These are phyloP conservation scores for Pseudopipra pipra DNA, from an alignment of 2,113 vertebrate genomes.

Conservation along the genomic window DNA sequence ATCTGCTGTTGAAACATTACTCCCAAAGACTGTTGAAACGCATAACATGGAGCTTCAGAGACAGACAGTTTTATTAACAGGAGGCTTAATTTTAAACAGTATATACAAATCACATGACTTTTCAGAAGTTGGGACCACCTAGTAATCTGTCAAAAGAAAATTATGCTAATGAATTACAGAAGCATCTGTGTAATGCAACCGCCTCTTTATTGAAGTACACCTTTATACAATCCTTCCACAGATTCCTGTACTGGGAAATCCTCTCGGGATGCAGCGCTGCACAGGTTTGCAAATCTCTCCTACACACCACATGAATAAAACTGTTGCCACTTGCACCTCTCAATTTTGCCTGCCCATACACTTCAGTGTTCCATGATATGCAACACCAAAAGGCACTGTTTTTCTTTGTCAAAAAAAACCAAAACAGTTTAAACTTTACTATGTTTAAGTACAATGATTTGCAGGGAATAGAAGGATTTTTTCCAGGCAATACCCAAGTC, in stretches of 20 bases:
- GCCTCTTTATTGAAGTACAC: slow-evolving; percentile 72
- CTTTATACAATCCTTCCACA: slow-evolving; percentile 70
- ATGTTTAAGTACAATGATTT: slow-evolving; percentile 73
- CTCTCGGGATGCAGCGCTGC: slow-evolving; percentile 59
- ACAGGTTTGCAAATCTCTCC: slow-evolving; percentile 68
- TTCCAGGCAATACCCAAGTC: slow-evolving; percentile 60
- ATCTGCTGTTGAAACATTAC: slow-evolving; percentile 70
- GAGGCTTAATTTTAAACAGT: slow-evolving; percentile 81
- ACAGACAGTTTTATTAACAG: slow-evolving; percentile 92
- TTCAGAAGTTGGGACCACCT: slow-evolving; percentile 73
- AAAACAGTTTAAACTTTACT: slow-evolving; percentile 39
- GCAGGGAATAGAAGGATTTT: slow-evolving; percentile 61
- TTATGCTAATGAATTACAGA: slow-evolving; percentile 71
- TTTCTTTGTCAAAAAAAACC: slow-evolving; percentile 23
- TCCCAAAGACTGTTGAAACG: slow-evolving; percentile 71
- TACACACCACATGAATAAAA: slow-evolving; percentile 72
- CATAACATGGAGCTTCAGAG: slow-evolving; percentile 75
- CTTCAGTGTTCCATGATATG: slow-evolving; percentile 72
- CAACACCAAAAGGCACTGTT: slow-evolving; percentile 74
- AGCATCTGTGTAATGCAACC: slow-evolving; percentile 69
- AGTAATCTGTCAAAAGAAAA: slow-evolving; percentile 71
- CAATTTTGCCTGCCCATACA: slow-evolving; percentile 65
- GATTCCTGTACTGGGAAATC: slow-evolving; percentile 62
- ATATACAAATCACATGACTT: slow-evolving; percentile 81
- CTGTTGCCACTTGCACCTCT: slow-evolving; percentile 75